These are phyloP conservation scores for Turnix velox DNA, from an alignment of 2,113 vertebrate genomes.

Conservation along the genomic window DNA sequence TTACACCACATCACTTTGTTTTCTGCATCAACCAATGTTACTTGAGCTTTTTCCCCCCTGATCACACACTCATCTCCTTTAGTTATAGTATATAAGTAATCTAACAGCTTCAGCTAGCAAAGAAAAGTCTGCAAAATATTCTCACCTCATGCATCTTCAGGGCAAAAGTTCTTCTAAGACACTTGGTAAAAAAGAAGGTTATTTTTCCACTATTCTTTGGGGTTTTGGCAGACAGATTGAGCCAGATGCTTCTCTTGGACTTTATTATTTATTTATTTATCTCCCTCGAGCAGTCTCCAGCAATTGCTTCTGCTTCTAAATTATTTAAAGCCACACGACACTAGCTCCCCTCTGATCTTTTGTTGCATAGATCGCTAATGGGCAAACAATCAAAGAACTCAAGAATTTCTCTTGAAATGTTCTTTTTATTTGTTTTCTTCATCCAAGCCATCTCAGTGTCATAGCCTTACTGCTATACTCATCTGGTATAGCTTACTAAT, in stretches of 20 bases:
- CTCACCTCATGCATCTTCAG: not conserved
- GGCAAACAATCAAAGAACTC: slow-evolving; percentile 40
- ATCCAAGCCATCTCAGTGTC: not conserved
- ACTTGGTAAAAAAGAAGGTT: not conserved
- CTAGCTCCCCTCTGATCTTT: slow-evolving; percentile 15
- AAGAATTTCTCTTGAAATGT: slow-evolving; percentile 10
- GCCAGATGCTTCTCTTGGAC: slow-evolving; percentile 18
- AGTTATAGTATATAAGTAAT: not conserved
- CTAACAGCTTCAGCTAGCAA: not conserved
- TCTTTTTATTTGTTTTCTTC: not conserved
- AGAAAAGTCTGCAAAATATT: not conserved
- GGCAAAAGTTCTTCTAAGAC: not conserved
- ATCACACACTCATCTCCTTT: not conserved
- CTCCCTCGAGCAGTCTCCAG: not conserved
- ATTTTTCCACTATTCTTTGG: slow-evolving; percentile 13
- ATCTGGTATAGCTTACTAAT: not conserved
- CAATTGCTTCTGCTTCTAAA: slow-evolving; percentile 13
- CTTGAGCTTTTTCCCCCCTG: not conserved
- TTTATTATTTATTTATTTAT: slow-evolving; percentile 51
- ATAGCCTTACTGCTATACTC: not conserved
- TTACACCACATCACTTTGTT: not conserved
- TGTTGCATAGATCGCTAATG: not conserved
- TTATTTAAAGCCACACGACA: not conserved
- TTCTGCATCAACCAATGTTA: not conserved
- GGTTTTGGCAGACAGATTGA: not conserved